Evolutionary conservation across 2,888 invertebrate genomes (phyloP), one percentile per base, ranked within the genome.

Genomic region (Myopa testacea): DNA sequence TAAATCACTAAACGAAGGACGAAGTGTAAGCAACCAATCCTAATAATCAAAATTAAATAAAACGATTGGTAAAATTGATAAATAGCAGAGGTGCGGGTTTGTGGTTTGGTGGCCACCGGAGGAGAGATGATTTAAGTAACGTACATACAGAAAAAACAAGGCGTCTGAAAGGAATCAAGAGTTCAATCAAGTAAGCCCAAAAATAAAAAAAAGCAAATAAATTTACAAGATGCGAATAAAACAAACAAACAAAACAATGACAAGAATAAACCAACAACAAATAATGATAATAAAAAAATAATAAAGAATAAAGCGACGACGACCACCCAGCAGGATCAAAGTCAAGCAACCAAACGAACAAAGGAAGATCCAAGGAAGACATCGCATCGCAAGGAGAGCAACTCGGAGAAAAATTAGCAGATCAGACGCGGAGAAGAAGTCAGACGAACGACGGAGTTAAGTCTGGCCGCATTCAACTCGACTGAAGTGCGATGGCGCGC

Each of bases 281-380:
- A 8, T 62, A 26, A 62, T 62, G n/a, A 62, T 26, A 26, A 62
- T 26, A 62, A 62, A 62, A 62, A 62, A 62, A 26, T 58, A n/a
- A 14, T 14, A 45, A 45, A 14, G 58, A 58, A 14, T 14, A 58
- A 19, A 26, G 26, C 26, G 26, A 19, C 62, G 62, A 62, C 19
- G 62, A 62, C 62, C 62, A 62, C 62, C 62, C 62, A 62, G 26
- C 19, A 26, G n/a, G 62, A 62, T 62, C 26, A 62, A 26, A 62
- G n/a, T 4, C 62, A 62, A 10, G 34, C 19, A 62, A 26, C 62
- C 19, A n/a, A 62, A n/a, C 26, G 26, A 62, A 62, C 5, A n/a
- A 26, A 26, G n/a, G 26, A 62, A 58, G 58, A 12, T 58, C 16
- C 58, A 10, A 58, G n/a, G 45, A 45, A 45, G 45, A 45, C 6